These are phyloP conservation scores for Criorhina ranunculi DNA, from an alignment of 2,888 invertebrate genomes.

Conservation along the genomic window DNA sequence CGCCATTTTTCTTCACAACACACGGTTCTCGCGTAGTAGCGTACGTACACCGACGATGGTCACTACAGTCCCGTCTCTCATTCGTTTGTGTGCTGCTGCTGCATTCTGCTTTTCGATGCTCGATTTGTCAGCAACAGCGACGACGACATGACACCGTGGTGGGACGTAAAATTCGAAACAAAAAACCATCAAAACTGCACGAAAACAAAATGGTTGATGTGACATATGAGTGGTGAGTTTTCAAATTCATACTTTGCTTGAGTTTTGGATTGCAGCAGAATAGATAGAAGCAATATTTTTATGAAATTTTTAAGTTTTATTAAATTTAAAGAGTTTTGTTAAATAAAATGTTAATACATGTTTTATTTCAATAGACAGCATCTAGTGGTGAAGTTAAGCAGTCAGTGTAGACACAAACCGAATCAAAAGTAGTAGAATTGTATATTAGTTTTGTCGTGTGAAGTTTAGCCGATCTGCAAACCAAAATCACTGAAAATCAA, in stretches of 20 bases:
- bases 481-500: too few species aligned
- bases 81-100: constrained; percentile 69
- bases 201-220: constrained; percentile 71
- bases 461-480: too few species aligned
- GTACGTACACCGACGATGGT: constrained; percentile 74
- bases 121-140: constrained; percentile 20
- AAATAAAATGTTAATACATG: too few species aligned
- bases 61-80: constrained; percentile 74
- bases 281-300: too few species aligned
- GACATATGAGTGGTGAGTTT: constrained; percentile 45
- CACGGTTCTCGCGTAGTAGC: constrained; percentile 73
- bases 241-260: too few species aligned
- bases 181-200: constrained; percentile 41
- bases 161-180: constrained; percentile 34
- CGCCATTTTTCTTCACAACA: constrained; percentile 76
- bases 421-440: neutral
- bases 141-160: constrained; percentile 58
- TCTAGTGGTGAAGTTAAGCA: neutral
- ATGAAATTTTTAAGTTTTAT: too few species aligned
- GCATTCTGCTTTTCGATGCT: constrained; percentile 34
- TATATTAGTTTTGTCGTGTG: too few species aligned
- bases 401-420: too few species aligned
- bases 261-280: neutral
- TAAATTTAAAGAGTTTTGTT: too few species aligned
- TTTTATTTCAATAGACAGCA: neutral